These are phyloP conservation scores for Machimus rusticus DNA, from an alignment of 2,888 invertebrate genomes.

Conservation along the genomic window DNA sequence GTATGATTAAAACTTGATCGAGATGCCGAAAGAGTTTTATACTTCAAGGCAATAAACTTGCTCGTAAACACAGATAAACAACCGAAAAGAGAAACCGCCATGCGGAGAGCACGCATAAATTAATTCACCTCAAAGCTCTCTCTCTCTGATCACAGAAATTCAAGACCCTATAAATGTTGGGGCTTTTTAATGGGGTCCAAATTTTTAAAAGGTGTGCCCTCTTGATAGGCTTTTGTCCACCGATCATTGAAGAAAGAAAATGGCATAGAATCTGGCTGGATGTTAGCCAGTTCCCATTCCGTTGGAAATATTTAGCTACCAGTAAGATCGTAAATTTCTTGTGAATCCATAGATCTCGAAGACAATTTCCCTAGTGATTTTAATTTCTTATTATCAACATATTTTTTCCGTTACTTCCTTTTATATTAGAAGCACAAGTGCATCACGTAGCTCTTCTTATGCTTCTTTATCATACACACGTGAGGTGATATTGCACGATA, in stretches of 20 bases:
- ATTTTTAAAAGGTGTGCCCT: not conserved
- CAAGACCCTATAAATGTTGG: slow-evolving; percentile 4
- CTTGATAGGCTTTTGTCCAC: not conserved
- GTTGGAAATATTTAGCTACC: not conserved
- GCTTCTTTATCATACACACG: not conserved
- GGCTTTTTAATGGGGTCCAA: not conserved
- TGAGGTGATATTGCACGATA: not conserved
- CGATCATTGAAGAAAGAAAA: not conserved
- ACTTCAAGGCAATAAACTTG: slow-evolving; percentile 42
- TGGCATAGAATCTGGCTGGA: not conserved
- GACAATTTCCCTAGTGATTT: not conserved
- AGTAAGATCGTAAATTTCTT: not conserved
- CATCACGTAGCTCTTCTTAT: not conserved
- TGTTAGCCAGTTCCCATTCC: not conserved
- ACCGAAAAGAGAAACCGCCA: slow-evolving; percentile 11
- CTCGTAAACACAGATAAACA: not conserved
- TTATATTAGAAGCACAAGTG: not conserved
- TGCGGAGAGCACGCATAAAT: not conserved
- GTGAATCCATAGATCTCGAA: not conserved
- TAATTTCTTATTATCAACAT: not conserved
- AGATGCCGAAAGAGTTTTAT: slow-evolving; percentile 63
- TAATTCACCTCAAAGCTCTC: slow-evolving; percentile 24
- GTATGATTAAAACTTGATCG: slow-evolving; percentile 62
- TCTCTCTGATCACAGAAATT: not conserved
- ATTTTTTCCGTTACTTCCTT: not conserved